A percentile compares a stretch with the other conserved stretches of the same genome.
Conservation (phyloP, 1,140 invertebrate species). For the Homalodisca vitripennis region DNA sequence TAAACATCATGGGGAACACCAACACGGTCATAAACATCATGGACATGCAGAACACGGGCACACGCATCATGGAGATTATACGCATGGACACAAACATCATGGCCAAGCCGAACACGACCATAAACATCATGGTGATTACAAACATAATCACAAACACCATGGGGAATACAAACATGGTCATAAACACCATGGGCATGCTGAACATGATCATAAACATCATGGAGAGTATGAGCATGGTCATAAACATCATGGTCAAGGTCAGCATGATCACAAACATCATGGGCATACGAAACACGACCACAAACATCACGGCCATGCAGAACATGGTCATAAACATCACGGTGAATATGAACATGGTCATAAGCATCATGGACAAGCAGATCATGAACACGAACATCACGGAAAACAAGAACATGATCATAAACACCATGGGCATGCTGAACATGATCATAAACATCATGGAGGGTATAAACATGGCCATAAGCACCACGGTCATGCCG, state of each 20-base stretch:
- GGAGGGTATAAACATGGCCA: constrained; percentile 17
- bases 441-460: constrained; percentile 24
- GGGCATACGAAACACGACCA: constrained; percentile 11
- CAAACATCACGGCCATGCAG: constrained; percentile 10
- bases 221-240: constrained; percentile 21
- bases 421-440: constrained; percentile 14
- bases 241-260: constrained; percentile 20
- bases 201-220: constrained; percentile 23
- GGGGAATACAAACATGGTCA: constrained; percentile 7
- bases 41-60: constrained; percentile 22
- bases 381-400: constrained; percentile 23
- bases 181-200: constrained; percentile 26
- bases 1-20: constrained; percentile 26
- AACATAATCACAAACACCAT: constrained; percentile 19
- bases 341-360: constrained; percentile 18
- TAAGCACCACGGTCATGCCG: constrained; percentile 27
- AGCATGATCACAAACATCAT: constrained; percentile 24
- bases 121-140: constrained; percentile 20
- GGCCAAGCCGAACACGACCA: constrained; percentile 22
- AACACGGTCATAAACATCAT: constrained; percentile 26
- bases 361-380: constrained; percentile 22
- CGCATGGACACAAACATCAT: constrained; percentile 19
- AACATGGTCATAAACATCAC: constrained; percentile 20
- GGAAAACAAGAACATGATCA: constrained; percentile 6
- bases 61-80: constrained; percentile 6